Percentiles rank a stretch among this genome's conserved stretches.
Conservation (phyloP, 2,888 invertebrate genomes). For the Dicranocentrus wangi region DNA sequence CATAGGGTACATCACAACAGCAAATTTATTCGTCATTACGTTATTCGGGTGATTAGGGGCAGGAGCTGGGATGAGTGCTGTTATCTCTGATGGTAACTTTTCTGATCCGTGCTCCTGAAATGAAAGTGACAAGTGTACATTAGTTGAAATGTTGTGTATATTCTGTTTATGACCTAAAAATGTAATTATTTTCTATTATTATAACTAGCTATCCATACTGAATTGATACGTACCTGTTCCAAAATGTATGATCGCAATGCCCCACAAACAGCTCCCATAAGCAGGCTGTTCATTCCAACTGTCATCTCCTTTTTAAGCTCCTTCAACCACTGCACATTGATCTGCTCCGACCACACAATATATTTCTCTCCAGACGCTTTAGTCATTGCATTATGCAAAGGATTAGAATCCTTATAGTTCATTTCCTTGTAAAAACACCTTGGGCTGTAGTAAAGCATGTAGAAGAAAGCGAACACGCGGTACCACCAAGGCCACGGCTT, state of each 20-base stretch:
- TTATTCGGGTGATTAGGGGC: conserved; percentile 70
- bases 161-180: too few relatives aligned
- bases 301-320: conserved; percentile 61
- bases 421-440: conserved; percentile 68
- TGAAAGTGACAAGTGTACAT: neutral
- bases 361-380: conserved; percentile 60
- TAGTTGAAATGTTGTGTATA: neutral
- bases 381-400: conserved; percentile 59
- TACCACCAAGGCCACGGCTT: conserved; percentile 57
- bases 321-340: conserved; percentile 68
- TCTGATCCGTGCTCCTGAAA: conserved; percentile 35
- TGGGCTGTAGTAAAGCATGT: conserved; percentile 63
- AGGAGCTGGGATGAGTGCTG: conserved; percentile 69
- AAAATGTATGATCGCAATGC: conserved; percentile 64
- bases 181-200: too few relatives aligned
- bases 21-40: conserved; percentile 70
- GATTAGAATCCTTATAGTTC: conserved; percentile 64
- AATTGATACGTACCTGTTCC: conserved; percentile 51
- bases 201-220: neutral
- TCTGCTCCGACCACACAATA: conserved; percentile 69
- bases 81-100: conserved; percentile 54
- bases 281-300: conserved; percentile 67
- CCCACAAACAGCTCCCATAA: conserved; percentile 65
- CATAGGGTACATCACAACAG: conserved; percentile 65
- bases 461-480: conserved; percentile 62